phyloP scores from a whole-genome alignment of 2,888 invertebrate genomes.

The Lasioglossum marginatum region DNA sequence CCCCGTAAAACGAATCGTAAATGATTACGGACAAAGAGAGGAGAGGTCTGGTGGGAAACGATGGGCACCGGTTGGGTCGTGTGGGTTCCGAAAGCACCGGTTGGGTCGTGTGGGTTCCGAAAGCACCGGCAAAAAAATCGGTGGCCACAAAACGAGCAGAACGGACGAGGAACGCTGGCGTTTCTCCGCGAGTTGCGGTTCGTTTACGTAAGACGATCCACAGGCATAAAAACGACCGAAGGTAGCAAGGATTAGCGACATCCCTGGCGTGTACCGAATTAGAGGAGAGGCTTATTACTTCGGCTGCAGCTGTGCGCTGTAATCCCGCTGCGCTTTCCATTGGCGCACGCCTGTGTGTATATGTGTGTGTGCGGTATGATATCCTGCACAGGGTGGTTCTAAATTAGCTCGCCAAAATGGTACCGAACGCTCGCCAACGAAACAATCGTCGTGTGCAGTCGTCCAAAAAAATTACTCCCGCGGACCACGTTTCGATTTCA shows the following conservation, averaged over 20 bases:
- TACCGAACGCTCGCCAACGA: neutral
- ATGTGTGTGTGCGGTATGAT: slow-evolving; percentile 21
- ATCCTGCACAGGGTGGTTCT: neutral
- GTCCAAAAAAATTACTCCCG: neutral
- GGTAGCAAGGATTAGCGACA: slow-evolving; percentile 48
- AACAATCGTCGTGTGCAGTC: neutral
- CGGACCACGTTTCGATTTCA: neutral
- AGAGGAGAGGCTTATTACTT: slow-evolving; percentile 77
- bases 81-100: neutral
- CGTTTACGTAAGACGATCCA: slow-evolving; percentile 62
- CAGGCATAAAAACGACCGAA: slow-evolving; percentile 55
- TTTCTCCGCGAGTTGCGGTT: slow-evolving; percentile 32
- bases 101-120: neutral
- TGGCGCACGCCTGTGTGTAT: neutral
- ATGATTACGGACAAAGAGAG: slow-evolving; percentile 7
- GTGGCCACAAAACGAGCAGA: slow-evolving; percentile 18
- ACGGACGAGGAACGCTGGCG: neutral
- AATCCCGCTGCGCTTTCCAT: slow-evolving; percentile 70
- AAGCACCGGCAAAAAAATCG: slow-evolving; percentile 18
- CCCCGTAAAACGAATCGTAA: slow-evolving; percentile 39
- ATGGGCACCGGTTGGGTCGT: neutral
- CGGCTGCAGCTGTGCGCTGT: slow-evolving; percentile 77
- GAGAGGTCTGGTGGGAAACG: neutral
- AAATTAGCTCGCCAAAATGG: neutral
- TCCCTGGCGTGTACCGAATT: slow-evolving; percentile 64